These are phyloP conservation scores for Trissolcus basalis DNA, from an alignment of 1,140 invertebrate genomes.

Conservation along the genomic window DNA sequence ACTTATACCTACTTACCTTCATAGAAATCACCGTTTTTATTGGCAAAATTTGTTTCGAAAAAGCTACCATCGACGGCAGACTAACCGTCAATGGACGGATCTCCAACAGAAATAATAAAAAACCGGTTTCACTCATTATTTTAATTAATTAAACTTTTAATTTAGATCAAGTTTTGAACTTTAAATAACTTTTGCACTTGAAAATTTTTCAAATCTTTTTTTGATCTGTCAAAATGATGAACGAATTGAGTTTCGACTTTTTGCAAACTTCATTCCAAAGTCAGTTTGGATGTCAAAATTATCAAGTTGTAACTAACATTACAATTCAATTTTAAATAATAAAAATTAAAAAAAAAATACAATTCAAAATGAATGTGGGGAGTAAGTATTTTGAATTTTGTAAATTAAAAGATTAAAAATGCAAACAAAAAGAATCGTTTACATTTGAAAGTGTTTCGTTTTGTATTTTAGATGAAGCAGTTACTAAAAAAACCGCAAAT, in stretches of 20 bases:
- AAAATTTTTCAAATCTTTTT: neutral
- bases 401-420: neutral
- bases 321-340: slow-evolving; percentile 11
- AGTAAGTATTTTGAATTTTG: neutral
- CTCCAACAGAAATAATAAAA: slow-evolving; percentile 21
- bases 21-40: slow-evolving; percentile 17
- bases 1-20: slow-evolving; percentile 4
- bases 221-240: slow-evolving; percentile 4
- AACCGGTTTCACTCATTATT: slow-evolving; percentile 28
- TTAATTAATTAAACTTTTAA: neutral
- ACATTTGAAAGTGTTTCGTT: neutral
- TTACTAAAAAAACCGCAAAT: neutral
- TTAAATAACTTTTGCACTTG: neutral
- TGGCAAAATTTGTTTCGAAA: slow-evolving; percentile 26
- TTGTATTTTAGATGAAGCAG: slow-evolving; percentile 14
- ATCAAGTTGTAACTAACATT: slow-evolving; percentile 16
- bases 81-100: neutral
- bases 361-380: slow-evolving; percentile 9
- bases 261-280: slow-evolving; percentile 18
- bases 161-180: too few species aligned
- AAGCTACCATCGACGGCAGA: slow-evolving; percentile 19
- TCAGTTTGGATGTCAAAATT: slow-evolving; percentile 19
- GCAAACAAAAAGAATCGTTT: too few species aligned
- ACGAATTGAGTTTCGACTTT: neutral
- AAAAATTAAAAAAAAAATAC: slow-evolving; percentile 1